Percentiles rank a stretch among this genome's conserved stretches.
Evolutionary conservation across 2,113 vertebrate genomes (phyloP).

Genomic region (Daboia siamensis): DNA sequence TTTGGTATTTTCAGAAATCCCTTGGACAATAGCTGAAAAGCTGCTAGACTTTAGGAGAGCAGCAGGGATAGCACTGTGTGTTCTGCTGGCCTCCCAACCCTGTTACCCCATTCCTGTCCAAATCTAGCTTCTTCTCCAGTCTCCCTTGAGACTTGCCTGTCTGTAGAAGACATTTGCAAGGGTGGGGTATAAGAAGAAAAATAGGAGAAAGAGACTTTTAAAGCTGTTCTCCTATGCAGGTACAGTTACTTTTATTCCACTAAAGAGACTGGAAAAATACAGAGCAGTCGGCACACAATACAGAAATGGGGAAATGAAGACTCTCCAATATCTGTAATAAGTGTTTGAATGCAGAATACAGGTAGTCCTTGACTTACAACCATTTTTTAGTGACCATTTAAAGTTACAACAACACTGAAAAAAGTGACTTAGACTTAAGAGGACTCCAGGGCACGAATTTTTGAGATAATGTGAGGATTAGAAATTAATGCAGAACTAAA

Average conservation of each 20-base stretch:
- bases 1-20: background rate
- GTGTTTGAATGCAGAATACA: background rate
- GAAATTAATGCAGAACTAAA: background rate
- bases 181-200: background rate
- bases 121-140: background rate
- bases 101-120: background rate
- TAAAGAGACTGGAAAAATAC: background rate
- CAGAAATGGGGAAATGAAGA: background rate
- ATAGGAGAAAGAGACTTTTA: background rate
- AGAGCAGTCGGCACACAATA: background rate
- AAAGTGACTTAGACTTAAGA: conserved; percentile 65
- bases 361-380: background rate
- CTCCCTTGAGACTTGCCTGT: background rate
- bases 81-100: background rate
- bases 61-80: background rate
- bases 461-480: conserved; percentile 73
- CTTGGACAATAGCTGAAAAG: background rate
- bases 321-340: background rate
- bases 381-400: background rate
- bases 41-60: background rate
- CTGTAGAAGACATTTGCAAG: background rate
- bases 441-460: conserved; percentile 95
- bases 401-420: background rate
- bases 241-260: background rate
- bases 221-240: background rate